Evolutionary conservation across 1,140 invertebrate species (phyloP).

Genomic region (Caenorhabditis tropicalis): DNA sequence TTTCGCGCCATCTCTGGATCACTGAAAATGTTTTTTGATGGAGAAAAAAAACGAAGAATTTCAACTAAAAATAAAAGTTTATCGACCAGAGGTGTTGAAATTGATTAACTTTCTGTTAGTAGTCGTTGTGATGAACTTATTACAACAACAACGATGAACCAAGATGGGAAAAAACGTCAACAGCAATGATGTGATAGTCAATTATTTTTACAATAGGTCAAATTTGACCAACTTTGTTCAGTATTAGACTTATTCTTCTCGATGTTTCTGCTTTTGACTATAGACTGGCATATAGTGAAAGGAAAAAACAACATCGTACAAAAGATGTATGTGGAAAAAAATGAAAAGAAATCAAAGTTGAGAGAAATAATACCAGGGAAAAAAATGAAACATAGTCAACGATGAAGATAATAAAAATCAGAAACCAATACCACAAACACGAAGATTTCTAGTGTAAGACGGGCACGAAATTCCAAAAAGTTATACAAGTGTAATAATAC

Average conservation of each 20-base stretch:
- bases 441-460: background rate
- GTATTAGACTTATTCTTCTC: background rate
- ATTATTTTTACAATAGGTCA: background rate
- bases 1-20: slow-evolving; percentile 15
- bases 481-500: slow-evolving; percentile 31
- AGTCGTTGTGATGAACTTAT: too few relatives aligned
- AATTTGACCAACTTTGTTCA: background rate
- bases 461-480: background rate
- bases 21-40: background rate
- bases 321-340: background rate
- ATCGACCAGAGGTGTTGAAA: too few relatives aligned
- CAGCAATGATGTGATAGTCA: background rate
- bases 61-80: too few relatives aligned
- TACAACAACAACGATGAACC: too few relatives aligned
- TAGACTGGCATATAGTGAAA: background rate
- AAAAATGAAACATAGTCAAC: background rate
- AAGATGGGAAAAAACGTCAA: background rate
- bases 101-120: too few relatives aligned
- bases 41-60: too few relatives aligned
- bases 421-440: slow-evolving; percentile 20
- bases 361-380: background rate
- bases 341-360: background rate
- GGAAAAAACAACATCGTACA: slow-evolving; percentile 19
- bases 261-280: background rate
- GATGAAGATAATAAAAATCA: background rate